Percentiles rank a stretch among this genome's conserved stretches.
These are phyloP conservation scores for Gallinago nigripennis DNA, from an alignment of 2,797 vertebrate genomes.

Conservation along the genomic window DNA sequence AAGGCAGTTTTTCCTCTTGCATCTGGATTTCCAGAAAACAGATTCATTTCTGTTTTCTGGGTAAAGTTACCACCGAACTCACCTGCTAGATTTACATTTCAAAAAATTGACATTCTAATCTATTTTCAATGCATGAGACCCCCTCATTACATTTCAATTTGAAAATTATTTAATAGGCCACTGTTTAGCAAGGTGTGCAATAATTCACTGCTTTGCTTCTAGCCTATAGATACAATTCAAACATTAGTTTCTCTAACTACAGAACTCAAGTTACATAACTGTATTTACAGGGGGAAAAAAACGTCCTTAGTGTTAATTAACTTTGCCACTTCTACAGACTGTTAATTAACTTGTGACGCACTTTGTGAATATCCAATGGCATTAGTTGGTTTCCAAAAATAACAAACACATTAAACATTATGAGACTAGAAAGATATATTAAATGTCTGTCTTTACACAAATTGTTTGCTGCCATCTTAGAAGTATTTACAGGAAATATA, in stretches of 20 bases:
- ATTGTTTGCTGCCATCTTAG: background rate
- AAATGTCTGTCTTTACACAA: background rate
- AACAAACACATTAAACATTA: background rate
- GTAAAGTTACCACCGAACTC: background rate
- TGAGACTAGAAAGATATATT: background rate
- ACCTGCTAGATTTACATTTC: background rate
- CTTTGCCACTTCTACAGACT: background rate
- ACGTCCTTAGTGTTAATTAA: background rate
- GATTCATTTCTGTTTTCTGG: background rate
- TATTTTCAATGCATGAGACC: background rate
- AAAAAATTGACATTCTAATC: background rate
- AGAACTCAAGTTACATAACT: background rate
- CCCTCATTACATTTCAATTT: background rate
- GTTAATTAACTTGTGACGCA: conserved; percentile 2
- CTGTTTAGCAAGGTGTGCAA: background rate
- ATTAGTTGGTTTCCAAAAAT: background rate
- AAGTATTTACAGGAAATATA: background rate
- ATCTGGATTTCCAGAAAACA: background rate
- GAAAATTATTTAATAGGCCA: background rate
- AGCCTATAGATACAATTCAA: background rate
- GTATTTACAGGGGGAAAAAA: background rate
- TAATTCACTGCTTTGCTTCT: background rate
- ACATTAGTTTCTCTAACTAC: background rate
- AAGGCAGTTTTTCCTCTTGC: background rate
- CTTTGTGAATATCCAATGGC: background rate